A percentile compares a stretch with the other conserved stretches of the same genome.
Evolutionary conservation across 1,140 invertebrate genomes (phyloP).

Genomic region (Alviniconcha marisindica): DNA sequence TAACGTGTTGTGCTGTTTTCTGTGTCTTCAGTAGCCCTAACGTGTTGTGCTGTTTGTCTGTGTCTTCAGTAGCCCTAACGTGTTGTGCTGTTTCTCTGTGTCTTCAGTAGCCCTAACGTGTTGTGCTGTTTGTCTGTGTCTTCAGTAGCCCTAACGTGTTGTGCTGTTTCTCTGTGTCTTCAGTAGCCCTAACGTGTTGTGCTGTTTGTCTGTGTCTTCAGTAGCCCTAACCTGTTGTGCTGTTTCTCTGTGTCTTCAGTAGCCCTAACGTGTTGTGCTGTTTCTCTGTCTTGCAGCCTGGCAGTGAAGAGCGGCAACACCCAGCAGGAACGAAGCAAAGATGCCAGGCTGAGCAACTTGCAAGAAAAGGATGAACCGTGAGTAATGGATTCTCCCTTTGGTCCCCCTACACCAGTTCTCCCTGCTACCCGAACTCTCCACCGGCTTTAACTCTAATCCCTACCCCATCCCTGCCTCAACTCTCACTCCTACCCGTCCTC

Average conservation of each 20-base stretch:
- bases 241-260: neutral
- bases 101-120: too few species aligned
- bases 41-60: neutral
- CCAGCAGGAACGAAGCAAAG: conserved; percentile 45
- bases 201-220: neutral
- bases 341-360: conserved; percentile 50
- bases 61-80: too few species aligned
- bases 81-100: too few species aligned
- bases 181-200: neutral
- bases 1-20: too few species aligned
- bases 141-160: too few species aligned
- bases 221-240: neutral
- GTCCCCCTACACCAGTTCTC: neutral
- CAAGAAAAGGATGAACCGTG: conserved; percentile 59
- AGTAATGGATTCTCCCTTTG: conserved; percentile 21
- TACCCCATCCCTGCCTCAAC: too few species aligned
- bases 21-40: neutral
- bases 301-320: conserved; percentile 56
- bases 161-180: neutral
- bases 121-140: neutral
- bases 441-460: neutral
- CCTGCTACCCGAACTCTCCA: neutral
- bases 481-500: too few species aligned
- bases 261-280: neutral
- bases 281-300: conserved; percentile 52